Conservation (phyloP, 2,888 invertebrate genomes). For the Hypomecis punctinalis region DNA sequence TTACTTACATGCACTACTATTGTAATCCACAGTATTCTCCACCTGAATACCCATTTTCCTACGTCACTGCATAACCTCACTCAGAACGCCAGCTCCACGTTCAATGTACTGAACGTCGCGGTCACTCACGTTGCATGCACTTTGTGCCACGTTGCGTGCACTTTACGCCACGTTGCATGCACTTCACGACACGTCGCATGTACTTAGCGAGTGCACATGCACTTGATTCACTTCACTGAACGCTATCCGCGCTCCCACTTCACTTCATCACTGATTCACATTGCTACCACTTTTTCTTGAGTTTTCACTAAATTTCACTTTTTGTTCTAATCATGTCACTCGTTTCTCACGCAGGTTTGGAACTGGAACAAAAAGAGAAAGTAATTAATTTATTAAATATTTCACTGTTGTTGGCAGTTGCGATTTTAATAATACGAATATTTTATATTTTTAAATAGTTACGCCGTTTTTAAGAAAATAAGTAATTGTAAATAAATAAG, state of each 20-base stretch:
- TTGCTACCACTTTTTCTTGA: conserved; percentile 45
- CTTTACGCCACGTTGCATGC: conserved; percentile 31
- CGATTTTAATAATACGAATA: too few species aligned
- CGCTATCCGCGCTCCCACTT: conserved; percentile 33
- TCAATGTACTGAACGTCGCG: conserved; percentile 35
- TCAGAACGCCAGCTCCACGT: conserved; percentile 32
- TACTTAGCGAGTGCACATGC: not conserved
- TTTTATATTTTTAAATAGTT: not conserved
- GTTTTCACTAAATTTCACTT: conserved; percentile 41
- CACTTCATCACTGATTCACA: conserved; percentile 46
- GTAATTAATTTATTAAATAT: not conserved
- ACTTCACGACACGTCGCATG: conserved; percentile 17
- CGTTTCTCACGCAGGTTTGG: conserved; percentile 25
- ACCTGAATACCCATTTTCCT: conserved; percentile 79
- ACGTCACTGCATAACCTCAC: conserved; percentile 45
- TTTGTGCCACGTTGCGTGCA: conserved; percentile 8
- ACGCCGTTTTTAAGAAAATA: too few species aligned
- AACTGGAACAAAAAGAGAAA: conserved; percentile 34
- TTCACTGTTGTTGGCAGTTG: not conserved
- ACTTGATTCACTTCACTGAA: conserved; percentile 13
- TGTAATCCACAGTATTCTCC: conserved; percentile 77
- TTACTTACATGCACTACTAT: conserved; percentile 78
- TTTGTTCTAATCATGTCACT: conserved; percentile 41
- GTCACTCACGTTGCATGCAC: conserved; percentile 9
- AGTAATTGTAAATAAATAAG: too few species aligned